A percentile compares a stretch with the other conserved stretches of the same genome.
Evolutionary conservation across 2,113 vertebrate species (phyloP).

Genomic region (Symphodus melops): DNA sequence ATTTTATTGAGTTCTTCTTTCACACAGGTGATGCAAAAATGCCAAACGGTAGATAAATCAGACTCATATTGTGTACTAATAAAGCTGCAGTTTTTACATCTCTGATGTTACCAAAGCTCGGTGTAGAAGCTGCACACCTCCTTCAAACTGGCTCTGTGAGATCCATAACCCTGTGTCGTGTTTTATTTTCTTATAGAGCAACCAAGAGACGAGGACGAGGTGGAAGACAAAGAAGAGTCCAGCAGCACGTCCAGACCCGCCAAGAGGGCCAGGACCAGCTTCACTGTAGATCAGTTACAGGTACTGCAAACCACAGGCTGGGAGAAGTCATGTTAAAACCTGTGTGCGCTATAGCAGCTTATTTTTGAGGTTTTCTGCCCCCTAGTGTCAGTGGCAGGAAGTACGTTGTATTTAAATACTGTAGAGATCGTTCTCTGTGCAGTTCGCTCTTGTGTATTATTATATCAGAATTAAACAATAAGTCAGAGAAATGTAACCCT

Average conservation of each 20-base stretch:
- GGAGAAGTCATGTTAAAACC: too few species aligned
- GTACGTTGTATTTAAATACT: neutral
- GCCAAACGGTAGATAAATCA: neutral
- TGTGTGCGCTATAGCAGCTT: neutral
- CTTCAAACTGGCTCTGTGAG: neutral
- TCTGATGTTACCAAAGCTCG: neutral
- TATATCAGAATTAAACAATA: neutral
- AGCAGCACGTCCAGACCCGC: conserved; percentile 88
- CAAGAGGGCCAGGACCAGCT: conserved; percentile 97
- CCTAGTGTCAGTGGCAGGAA: conserved; percentile 13
- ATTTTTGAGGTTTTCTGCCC: conserved; percentile 8
- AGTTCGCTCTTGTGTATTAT: neutral
- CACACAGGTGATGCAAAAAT: too few species aligned
- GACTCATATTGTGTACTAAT: neutral
- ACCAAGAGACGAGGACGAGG: conserved; percentile 87
- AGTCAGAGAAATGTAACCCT: neutral
- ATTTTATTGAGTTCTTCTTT: too few species aligned
- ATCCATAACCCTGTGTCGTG: neutral
- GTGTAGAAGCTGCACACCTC: neutral
- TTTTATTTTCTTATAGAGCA: conserved; percentile 81
- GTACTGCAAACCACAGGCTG: conserved; percentile 75
- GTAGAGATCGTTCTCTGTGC: neutral
- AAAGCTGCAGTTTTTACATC: neutral
- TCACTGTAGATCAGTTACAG: conserved; percentile 97
- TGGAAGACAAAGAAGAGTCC: conserved; percentile 88